Base-by-base conservation (phyloP, 1,140 invertebrate species). In the Thaumatotibia leucotreta region DNA sequence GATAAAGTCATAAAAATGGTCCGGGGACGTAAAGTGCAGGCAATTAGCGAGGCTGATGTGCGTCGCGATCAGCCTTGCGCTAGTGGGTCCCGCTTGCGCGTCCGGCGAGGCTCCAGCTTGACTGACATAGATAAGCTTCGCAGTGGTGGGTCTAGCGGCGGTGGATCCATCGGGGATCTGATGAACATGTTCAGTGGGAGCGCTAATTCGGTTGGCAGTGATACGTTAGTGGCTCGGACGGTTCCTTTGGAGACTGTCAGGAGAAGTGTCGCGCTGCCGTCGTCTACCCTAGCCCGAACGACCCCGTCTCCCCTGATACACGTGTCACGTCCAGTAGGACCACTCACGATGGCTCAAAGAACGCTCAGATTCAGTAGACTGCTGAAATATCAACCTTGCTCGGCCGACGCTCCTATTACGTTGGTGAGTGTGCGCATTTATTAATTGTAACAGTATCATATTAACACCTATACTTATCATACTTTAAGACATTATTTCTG, bases 171-270 rank as follows among this genome's bases (percentile, higher is more conserved):
- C 35, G 95, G 95, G 4, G 95, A 96, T 82, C 82, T 96, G 72
- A 96, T 96, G 95, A 96, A 96, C 80, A 94, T 93, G 73, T 96
- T 95, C 74, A 94, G 94, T 62, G 93, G 93, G 17, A 95, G 94
- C 73, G 93, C 91, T 69, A 94, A 93, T 92, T 94, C 93, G 73
- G 92, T 95, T 1, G 67, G 94, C 85, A 89, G 89, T 80, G 93
- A 95, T 76, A 93, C 93, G 29, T 83, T 95, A 64, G 93, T 96
- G 11, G 94, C 95, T 2, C 92, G 93, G 66, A 93, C 93, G 4
- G 94, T 96, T 4, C 95, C 95, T 0, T 73, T 96, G 17, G 95
- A 95, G 68, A 96, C 95, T 0, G 95, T 96, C 27, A 73, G 80
- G 1, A 74, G 84, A 0, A 94, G 93, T 3, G 89, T 92, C 0